Conservation (phyloP, 2,888 invertebrate genomes). For the Lissonota sp. region DNA sequence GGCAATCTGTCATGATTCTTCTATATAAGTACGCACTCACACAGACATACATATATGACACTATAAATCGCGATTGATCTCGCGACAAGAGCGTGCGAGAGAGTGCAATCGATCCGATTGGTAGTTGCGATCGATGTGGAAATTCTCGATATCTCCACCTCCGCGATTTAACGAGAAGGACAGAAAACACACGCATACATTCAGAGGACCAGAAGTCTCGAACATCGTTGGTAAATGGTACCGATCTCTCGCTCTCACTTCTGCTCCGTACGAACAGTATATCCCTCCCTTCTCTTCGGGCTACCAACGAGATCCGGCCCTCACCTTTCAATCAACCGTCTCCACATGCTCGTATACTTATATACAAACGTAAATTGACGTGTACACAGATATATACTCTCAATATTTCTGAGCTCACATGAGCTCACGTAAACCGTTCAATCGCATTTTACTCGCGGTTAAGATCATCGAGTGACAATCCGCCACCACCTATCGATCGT, state of each 20-base stretch:
- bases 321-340: constrained; percentile 53
- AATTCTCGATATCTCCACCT: constrained; percentile 72
- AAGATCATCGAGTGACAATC: constrained; percentile 58
- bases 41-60: constrained; percentile 9
- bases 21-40: constrained; percentile 10
- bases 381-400: not conserved
- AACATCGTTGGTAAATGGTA: too few relatives aligned
- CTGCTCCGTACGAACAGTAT: constrained; percentile 30
- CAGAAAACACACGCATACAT: constrained; percentile 22
- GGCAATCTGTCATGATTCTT: constrained; percentile 65
- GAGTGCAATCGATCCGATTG: constrained; percentile 60
- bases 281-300: constrained; percentile 35
- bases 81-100: constrained; percentile 45
- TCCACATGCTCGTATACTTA: not conserved
- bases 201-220: constrained; percentile 10
- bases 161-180: constrained; percentile 45
- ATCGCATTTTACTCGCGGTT: constrained; percentile 38
- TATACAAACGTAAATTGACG: not conserved
- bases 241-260: constrained; percentile 38
- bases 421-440: constrained; percentile 10
- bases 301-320: constrained; percentile 58
- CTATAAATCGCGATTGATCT: constrained; percentile 46
- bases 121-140: constrained; percentile 69
- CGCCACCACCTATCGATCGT: constrained; percentile 60
- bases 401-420: not conserved